These are phyloP conservation scores for Cyphomyrus plagiostoma DNA, from an alignment of 2,113 vertebrate genomes.

Conservation along the genomic window DNA sequence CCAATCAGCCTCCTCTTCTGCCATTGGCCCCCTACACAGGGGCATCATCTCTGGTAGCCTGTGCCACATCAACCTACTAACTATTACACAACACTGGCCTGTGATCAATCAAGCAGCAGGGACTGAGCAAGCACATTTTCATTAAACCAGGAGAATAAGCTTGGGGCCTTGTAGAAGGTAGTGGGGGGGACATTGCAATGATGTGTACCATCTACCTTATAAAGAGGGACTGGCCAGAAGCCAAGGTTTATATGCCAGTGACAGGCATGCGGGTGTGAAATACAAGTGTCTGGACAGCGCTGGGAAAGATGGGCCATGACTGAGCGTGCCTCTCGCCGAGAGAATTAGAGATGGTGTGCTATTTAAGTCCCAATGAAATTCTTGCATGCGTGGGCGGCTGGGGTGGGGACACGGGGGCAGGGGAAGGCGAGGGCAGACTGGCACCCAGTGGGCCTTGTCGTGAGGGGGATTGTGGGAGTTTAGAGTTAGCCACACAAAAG, in stretches of 20 bases:
- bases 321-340: not conserved
- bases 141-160: not conserved
- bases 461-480: not conserved
- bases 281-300: too few relatives aligned
- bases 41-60: not conserved
- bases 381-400: not conserved
- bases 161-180: not conserved
- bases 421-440: not conserved
- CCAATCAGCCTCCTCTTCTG: not conserved
- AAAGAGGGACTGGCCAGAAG: not conserved
- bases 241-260: not conserved
- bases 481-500: not conserved
- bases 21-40: not conserved
- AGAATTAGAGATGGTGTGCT: not conserved
- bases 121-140: not conserved
- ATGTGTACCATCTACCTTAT: not conserved
- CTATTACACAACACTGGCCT: not conserved
- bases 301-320: not conserved
- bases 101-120: not conserved
- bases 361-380: conserved; percentile 7
- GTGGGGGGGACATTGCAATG: not conserved
- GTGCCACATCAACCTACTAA: not conserved
- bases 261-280: not conserved
- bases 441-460: not conserved
- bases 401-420: not conserved